phyloP scores from a whole-genome alignment of 2,888 invertebrate species.

The Aphodius granarius region DNA sequence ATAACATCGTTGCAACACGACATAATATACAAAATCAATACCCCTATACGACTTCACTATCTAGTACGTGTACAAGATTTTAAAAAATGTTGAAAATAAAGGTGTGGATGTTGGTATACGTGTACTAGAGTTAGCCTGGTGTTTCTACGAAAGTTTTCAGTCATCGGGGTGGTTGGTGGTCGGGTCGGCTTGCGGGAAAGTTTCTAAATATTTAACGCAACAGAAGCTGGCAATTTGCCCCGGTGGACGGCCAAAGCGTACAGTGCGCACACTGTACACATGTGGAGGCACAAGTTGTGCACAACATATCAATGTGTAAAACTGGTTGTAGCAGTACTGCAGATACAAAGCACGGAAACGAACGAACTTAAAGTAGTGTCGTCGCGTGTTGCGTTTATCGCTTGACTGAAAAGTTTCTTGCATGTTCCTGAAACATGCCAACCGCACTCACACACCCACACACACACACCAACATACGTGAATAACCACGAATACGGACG shows the following conservation, averaged over 20 bases:
- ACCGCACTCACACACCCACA: background rate
- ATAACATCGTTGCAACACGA: too few relatives aligned
- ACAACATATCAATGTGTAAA: background rate
- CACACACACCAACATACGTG: background rate
- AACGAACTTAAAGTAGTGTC: background rate
- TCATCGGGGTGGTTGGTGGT: background rate
- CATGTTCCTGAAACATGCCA: constrained; percentile 6
- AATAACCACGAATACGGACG: background rate
- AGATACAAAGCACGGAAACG: background rate
- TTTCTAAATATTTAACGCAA: background rate
- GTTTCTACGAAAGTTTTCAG: background rate
- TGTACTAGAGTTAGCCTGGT: background rate
- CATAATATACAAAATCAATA: background rate
- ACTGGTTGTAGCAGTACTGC: background rate
- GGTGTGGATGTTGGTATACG: background rate
- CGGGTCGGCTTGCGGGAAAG: background rate
- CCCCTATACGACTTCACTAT: too few relatives aligned
- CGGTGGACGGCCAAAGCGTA: background rate
- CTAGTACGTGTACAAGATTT: background rate
- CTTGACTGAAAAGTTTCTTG: constrained; percentile 13
- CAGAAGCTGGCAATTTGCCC: background rate
- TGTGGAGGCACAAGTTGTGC: background rate
- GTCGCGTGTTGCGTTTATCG: constrained; percentile 10
- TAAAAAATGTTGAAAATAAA: background rate
- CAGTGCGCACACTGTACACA: too few relatives aligned